Base-by-base conservation (phyloP, 1,140 invertebrate genomes). In the Eueides isabella region DNA sequence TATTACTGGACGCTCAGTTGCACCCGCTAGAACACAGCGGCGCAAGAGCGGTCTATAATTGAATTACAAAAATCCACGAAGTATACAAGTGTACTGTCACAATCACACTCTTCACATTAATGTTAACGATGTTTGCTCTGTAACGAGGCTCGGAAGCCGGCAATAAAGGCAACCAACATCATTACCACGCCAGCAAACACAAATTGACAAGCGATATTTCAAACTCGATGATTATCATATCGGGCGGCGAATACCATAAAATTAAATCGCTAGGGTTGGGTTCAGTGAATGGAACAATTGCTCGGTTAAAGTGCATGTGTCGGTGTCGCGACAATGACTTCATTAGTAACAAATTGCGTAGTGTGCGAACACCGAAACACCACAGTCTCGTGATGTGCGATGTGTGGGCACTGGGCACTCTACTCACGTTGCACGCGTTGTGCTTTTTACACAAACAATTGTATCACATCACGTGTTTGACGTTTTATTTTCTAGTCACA, bases 141-240 rank as follows among this genome's bases (percentile, higher is more conserved):
- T 85, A 85, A 85, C 83, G 83, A 85, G 83, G 38, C 79, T 83
- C 81, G 85, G 85, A 87, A 85, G 81, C 81, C 71, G 74, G 76
- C 83, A 84, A 82, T 86, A 85, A 87, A 83, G 68, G 71, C 78
- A 75, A 83, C 77, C 78, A 77, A 76, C 84, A 83, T 85, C 84
- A 86, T 85, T 83, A 81, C 77, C 79, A 75, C 80, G 72, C 81
- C 72, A 80, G 77, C 80, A 82, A 83, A 81, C 82, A 84, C 81
- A 86, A 86, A 86, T 86, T 87, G 84, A 84, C 81, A 80, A 85
- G 85, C 79, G 81, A 85, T 85, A 88, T 88, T 85, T 86, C 83
- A 87, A 85, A 84, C 80, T 83, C 75, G 80, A 85, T 86, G 83
- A 83, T 87, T 86, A 87, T 85, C 84, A 86, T 85, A 86, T 87